Evolutionary conservation across 2,797 vertebrate species (phyloP), one percentile per base, ranked within the genome.

Genomic region (Catharus ustulatus): DNA sequence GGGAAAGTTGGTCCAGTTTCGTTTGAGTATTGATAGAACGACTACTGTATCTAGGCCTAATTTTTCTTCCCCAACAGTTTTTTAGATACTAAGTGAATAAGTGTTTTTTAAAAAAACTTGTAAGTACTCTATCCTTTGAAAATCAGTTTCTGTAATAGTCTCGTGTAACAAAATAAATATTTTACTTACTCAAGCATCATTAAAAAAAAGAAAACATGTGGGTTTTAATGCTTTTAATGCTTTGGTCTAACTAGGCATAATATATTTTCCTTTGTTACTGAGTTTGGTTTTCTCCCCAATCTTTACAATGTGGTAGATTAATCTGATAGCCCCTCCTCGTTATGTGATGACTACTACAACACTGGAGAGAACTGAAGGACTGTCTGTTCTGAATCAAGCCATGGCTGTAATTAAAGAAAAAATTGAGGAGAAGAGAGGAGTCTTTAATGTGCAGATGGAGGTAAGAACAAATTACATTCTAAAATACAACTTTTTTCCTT

Each of bases 281-380:
- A 90, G 20, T 61, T 55, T 72, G 22, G 12, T 57, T 71, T 84
- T 83, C 61, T 58, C 7, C 7, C 8, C 15, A 17, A 88, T 84
- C 46, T 27, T 46, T 49, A 20, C 48, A 40, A 93, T 84, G 12
- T 59, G 57, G 29, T 95, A 99, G 99, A 99, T 99, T 96, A 99
- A 99, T 95, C 98, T 99, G 91, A 99, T 99, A 84, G 99, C 99
- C 32, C 99, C 99, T 55, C 99, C 99, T 74, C 98, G 99, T 46
- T 99, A 99, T 23, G 99, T 99, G 91, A 99, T 99, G 99, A 99
- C 99, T 4, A 99, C 99, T 11, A 99, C 99, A 89, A 99, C 99
- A 8, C 97, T 99, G 97, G 99, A 99, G 97, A 99, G 99, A 95
- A 99, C 99, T 21, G 99, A 99, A 97, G 99, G 99, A 21, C 98